Conservation (phyloP, 2,888 invertebrate genomes). For the Lathronympha strigana region DNA sequence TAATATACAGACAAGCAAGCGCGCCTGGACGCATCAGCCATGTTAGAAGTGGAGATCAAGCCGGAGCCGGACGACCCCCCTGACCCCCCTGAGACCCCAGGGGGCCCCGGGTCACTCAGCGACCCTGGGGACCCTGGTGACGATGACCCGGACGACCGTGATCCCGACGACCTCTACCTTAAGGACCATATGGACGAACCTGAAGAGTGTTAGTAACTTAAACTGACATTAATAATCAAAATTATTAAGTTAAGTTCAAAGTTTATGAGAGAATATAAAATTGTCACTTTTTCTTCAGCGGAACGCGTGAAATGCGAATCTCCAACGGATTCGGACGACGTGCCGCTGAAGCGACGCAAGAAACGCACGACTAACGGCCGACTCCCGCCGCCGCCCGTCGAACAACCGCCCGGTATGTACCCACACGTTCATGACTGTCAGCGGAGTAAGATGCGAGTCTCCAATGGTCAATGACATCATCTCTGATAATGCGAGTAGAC, state of each 20-base stretch:
- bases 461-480: too few species aligned
- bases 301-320: constrained; percentile 12
- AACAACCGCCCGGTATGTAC: constrained; percentile 3
- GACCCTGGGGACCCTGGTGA: background rate
- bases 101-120: too few species aligned
- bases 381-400: background rate
- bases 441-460: too few species aligned
- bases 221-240: too few species aligned
- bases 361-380: background rate
- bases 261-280: too few species aligned
- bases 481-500: too few species aligned
- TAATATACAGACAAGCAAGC: constrained; percentile 38
- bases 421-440: background rate
- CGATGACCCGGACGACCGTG: constrained; percentile 2
- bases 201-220: background rate
- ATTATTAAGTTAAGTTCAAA: background rate
- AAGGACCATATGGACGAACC: background rate
- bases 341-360: constrained; percentile 17
- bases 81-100: constrained; percentile 43
- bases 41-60: constrained; percentile 58
- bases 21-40: constrained; percentile 46
- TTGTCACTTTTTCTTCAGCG: background rate
- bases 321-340: constrained; percentile 14
- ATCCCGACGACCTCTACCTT: background rate
- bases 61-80: constrained; percentile 53